Conservation (phyloP, 1,140 invertebrate genomes). For the Drosophila navojoa region DNA sequence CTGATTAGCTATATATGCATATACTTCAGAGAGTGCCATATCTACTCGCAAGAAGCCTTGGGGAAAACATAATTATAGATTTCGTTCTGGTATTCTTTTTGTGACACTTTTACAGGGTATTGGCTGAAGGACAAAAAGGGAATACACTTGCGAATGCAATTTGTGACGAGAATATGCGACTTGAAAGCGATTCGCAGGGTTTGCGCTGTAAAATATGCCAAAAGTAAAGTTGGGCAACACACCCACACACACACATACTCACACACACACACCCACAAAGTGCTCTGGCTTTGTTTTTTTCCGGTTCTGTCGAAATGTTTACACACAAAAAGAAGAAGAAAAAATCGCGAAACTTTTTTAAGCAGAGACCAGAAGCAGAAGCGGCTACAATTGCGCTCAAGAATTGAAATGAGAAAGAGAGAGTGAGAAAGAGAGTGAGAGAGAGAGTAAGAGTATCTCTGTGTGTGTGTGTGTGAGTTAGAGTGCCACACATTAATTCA, state of each 20-base stretch:
- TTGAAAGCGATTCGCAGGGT: slow-evolving; percentile 45
- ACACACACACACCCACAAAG: slow-evolving; percentile 36
- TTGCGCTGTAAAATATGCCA: slow-evolving; percentile 34
- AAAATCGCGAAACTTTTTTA: slow-evolving; percentile 44
- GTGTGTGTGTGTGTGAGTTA: too few species aligned
- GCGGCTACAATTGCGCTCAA: slow-evolving; percentile 25
- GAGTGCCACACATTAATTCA: slow-evolving; percentile 61
- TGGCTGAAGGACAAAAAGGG: slow-evolving; percentile 17
- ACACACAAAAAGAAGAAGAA: slow-evolving; percentile 38
- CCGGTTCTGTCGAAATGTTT: slow-evolving; percentile 51
- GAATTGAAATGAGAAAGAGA: not conserved
- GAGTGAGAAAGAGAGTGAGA: not conserved
- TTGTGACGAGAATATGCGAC: slow-evolving; percentile 26
- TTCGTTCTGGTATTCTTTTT: not conserved
- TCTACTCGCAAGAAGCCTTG: too few species aligned
- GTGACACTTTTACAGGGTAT: not conserved
- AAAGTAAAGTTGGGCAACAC: slow-evolving; percentile 52
- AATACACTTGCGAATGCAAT: slow-evolving; percentile 50
- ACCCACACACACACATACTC: slow-evolving; percentile 28
- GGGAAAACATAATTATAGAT: not conserved
- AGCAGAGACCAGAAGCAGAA: slow-evolving; percentile 23
- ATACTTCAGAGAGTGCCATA: too few species aligned
- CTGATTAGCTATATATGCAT: too few species aligned
- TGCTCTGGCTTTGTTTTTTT: slow-evolving; percentile 32
- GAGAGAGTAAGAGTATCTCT: not conserved